A percentile compares a stretch with the other conserved stretches of the same genome.
These are phyloP conservation scores for Maniola hyperantus DNA, from an alignment of 2,888 invertebrate species.

Conservation along the genomic window DNA sequence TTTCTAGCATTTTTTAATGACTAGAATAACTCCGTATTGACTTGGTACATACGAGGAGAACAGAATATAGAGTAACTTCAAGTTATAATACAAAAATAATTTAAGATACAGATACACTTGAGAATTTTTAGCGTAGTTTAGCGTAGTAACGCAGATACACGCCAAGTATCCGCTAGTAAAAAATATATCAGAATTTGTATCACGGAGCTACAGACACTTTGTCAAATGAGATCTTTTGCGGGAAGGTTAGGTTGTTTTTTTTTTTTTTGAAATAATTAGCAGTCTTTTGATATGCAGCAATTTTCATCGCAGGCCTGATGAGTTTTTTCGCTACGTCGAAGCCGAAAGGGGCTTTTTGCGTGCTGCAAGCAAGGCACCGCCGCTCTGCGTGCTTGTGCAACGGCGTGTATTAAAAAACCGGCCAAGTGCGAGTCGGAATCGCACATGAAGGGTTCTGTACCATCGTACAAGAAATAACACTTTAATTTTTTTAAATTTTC, in stretches of 20 bases:
- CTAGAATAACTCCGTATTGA: too few relatives aligned
- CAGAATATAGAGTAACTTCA: too few relatives aligned
- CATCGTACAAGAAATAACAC: too few relatives aligned
- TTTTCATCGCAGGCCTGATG: conserved; percentile 13
- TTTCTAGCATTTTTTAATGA: too few relatives aligned
- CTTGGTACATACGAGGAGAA: too few relatives aligned
- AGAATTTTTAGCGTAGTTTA: too few relatives aligned
- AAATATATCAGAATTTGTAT: not conserved
- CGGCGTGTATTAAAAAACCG: not conserved
- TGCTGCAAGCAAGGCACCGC: not conserved
- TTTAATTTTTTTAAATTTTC: too few relatives aligned
- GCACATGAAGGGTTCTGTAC: too few relatives aligned
- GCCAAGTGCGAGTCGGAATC: not conserved
- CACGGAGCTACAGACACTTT: not conserved
- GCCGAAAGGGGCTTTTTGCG: conserved; percentile 16
- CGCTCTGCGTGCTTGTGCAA: not conserved
- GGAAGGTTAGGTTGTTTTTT: not conserved
- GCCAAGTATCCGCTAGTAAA: not conserved
- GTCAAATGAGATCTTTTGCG: conserved; percentile 13
- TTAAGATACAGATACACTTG: too few relatives aligned
- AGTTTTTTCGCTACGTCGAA: conserved; percentile 17
- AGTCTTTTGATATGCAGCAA: conserved; percentile 10
- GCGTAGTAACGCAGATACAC: too few relatives aligned
- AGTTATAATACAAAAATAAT: too few relatives aligned
- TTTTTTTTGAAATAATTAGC: conserved; percentile 19